These are phyloP conservation scores for Aleiodes leptofemur DNA, from an alignment of 2,888 invertebrate genomes.

Conservation along the genomic window DNA sequence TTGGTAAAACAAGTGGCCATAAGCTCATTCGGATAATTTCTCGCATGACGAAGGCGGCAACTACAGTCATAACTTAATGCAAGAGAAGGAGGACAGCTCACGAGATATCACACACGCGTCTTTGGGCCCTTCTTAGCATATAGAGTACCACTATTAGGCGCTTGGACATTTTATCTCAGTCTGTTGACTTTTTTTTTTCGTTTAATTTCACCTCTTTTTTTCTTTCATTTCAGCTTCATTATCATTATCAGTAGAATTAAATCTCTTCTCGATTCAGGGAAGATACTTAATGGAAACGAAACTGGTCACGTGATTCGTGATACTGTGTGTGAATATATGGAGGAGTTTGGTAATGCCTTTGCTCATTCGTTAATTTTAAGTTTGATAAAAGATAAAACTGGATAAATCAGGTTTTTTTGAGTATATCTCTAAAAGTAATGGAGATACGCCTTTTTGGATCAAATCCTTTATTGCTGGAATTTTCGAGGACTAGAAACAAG, in stretches of 20 bases:
- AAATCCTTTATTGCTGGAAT: too few relatives aligned
- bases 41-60: slow-evolving; percentile 74
- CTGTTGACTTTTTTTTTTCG: slow-evolving; percentile 10
- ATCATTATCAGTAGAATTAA: slow-evolving; percentile 5
- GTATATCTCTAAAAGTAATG: too few relatives aligned
- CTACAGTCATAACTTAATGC: slow-evolving; percentile 70
- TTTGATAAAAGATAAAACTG: too few relatives aligned
- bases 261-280: background rate
- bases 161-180: slow-evolving; percentile 19
- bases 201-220: background rate
- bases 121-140: slow-evolving; percentile 68
- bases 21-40: slow-evolving; percentile 53
- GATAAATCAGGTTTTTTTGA: too few relatives aligned
- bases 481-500: too few relatives aligned
- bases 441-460: too few relatives aligned
- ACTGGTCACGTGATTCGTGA: too few relatives aligned
- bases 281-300: too few relatives aligned
- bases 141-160: slow-evolving; percentile 73
- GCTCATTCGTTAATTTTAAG: too few relatives aligned
- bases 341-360: too few relatives aligned
- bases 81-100: slow-evolving; percentile 55
- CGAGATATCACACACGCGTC: slow-evolving; percentile 71
- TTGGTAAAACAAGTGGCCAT: slow-evolving; percentile 38
- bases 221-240: background rate
- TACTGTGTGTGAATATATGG: too few relatives aligned